Evolutionary conservation across 2,797 vertebrate genomes (phyloP).

Genomic region (Gephyroberyx darwinii): DNA sequence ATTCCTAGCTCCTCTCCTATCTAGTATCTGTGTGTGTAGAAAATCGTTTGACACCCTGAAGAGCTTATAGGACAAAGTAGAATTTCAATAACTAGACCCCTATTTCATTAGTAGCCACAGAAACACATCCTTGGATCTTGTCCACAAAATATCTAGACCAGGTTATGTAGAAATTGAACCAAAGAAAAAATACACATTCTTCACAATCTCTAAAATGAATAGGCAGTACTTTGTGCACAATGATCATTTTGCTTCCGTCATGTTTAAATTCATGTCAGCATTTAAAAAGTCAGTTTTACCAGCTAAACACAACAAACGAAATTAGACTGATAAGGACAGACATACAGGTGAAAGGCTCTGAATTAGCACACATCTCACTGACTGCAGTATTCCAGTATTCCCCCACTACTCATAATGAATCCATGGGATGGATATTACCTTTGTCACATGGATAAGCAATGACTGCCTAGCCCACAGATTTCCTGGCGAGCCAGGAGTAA

Average conservation of each 20-base stretch:
- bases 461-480: constrained; percentile 33
- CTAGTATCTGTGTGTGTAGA: background rate
- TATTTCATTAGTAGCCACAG: background rate
- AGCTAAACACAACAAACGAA: background rate
- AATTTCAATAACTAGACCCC: background rate
- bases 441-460: constrained; percentile 54
- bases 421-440: constrained; percentile 43
- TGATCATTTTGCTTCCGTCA: background rate
- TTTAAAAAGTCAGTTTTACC: background rate
- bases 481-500: constrained; percentile 44
- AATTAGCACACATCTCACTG: constrained; percentile 26
- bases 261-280: background rate
- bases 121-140: constrained; percentile 3
- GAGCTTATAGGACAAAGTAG: background rate
- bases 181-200: background rate
- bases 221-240: background rate
- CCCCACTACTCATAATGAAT: constrained; percentile 33
- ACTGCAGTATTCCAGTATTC: background rate
- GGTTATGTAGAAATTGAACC: background rate
- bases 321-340: constrained; percentile 12
- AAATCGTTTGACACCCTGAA: background rate
- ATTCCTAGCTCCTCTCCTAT: background rate
- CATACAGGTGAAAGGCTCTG: constrained; percentile 17
- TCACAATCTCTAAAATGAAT: background rate
- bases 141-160: background rate